Base-by-base conservation (phyloP, 2,113 vertebrate genomes). In the Mastomys coucha region DNA sequence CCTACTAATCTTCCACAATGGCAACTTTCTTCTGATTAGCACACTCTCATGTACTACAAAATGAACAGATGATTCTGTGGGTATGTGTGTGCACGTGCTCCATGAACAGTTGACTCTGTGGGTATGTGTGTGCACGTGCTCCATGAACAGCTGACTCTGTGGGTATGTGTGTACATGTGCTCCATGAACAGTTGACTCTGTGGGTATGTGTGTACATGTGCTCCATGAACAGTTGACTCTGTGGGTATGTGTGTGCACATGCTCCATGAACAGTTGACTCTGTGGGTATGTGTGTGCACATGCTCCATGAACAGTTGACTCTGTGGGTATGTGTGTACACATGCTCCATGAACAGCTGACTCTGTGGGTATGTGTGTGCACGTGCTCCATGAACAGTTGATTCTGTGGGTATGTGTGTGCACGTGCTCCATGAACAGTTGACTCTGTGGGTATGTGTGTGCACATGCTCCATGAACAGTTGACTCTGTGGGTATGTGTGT, bases 1-100 rank as follows among this genome's bases (percentile, higher is more conserved):
- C 39, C 51, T 87, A 36, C 17, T 81, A 70, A 89, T 91, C n/a
- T 60, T 92, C 53, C 78, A n/a, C 58, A 49, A 24, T 72, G 24
- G 70, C 84, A 16, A 39, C 42, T 63, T n/a, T 84, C 87, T 91
- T 65, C 17, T 67, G 49, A 73, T 75, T 22, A 82, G 76, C 22
- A 90, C 13, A 70, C 77, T 39, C 81, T 56, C 58, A 96, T 36
- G 49, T 2, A 4, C n/a, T 45, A 60, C 26, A 73, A 92, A 77
- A 67, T 65, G 73, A 53, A 13, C 53, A 7, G 84, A 2, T 17
- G 22, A 6, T 2, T 87, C 7, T 36, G 14, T 1, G 28, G 14
- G 42, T 17, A 3, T 9, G 58, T 60, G 17, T 56, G 42, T n/a
- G 20, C 45, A 45, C 45, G 45, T 45, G 45, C 45, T 45, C 45